These are phyloP conservation scores for Dicranocentrus wangi DNA, from an alignment of 2,888 invertebrate genomes.

Conservation along the genomic window DNA sequence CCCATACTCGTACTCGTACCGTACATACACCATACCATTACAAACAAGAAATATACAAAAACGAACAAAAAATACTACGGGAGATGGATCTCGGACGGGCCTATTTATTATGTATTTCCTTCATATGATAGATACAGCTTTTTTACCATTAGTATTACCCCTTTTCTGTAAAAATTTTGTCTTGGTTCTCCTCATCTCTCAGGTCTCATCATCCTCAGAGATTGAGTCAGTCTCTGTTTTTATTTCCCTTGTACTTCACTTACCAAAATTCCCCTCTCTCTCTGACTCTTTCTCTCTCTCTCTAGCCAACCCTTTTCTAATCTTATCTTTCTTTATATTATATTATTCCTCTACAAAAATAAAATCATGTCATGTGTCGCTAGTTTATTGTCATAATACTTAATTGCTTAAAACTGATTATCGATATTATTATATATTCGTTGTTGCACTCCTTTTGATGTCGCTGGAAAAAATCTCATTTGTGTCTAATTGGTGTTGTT, in stretches of 20 bases:
- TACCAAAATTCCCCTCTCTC: constrained; percentile 44
- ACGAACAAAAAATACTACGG: too few species aligned
- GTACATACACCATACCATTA: too few species aligned
- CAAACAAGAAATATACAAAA: too few species aligned
- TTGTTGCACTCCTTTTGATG: neutral
- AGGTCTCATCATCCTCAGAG: too few species aligned
- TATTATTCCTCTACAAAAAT: neutral
- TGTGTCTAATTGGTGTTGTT: too few species aligned
- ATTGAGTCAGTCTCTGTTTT: constrained; percentile 52
- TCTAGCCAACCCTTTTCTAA: neutral
- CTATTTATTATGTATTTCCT: too few species aligned
- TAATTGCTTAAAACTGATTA: neutral
- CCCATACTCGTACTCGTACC: too few species aligned
- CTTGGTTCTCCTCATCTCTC: constrained; percentile 2
- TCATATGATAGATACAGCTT: too few species aligned
- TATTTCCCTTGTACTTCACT: constrained; percentile 41
- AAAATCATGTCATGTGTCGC: neutral
- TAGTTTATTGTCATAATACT: neutral
- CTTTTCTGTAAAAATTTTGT: too few species aligned
- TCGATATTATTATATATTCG: neutral
- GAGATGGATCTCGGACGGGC: too few species aligned
- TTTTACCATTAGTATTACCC: too few species aligned
- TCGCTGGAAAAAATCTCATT: too few species aligned
- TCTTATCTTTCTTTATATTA: neutral
- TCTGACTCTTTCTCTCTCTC: constrained; percentile 31